Percentiles rank a stretch among this genome's conserved stretches.
These are phyloP conservation scores for Enteromius treurensis DNA, from an alignment of 2,797 vertebrate genomes.

Conservation along the genomic window DNA sequence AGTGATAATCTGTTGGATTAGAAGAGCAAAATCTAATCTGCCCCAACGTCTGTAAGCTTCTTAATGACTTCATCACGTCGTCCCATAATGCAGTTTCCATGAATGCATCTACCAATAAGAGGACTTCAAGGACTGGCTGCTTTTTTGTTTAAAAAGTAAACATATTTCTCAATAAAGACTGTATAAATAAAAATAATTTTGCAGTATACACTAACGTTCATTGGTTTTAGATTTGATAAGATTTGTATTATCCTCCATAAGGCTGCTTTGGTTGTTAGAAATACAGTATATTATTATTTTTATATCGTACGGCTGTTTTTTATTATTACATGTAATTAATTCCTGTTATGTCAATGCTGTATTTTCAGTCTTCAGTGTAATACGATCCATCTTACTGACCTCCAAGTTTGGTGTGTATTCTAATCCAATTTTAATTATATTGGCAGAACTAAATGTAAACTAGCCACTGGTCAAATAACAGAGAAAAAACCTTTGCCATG, in stretches of 20 bases:
- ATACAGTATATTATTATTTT: background rate
- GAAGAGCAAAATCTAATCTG: conserved; percentile 83
- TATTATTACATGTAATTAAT: background rate
- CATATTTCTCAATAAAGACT: background rate
- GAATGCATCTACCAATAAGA: conserved; percentile 68
- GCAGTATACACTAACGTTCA: background rate
- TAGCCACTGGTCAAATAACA: background rate
- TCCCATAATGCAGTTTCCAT: conserved; percentile 72
- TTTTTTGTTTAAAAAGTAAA: conserved; percentile 40
- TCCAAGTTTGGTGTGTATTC: background rate
- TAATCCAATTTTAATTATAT: background rate
- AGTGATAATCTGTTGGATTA: conserved; percentile 82
- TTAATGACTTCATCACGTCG: conserved; percentile 79
- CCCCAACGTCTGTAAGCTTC: conserved; percentile 80
- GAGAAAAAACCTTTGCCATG: background rate
- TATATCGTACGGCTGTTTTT: background rate
- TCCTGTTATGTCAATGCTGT: background rate
- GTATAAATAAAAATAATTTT: background rate
- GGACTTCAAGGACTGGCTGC: conserved; percentile 50
- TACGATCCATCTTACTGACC: background rate
- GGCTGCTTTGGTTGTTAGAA: background rate
- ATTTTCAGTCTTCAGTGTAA: conserved; percentile 8
- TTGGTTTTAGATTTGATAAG: background rate
- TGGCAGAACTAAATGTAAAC: background rate
- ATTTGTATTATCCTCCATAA: background rate